Base-by-base conservation (phyloP, 2,888 invertebrate genomes). In the Cinara cedri region DNA sequence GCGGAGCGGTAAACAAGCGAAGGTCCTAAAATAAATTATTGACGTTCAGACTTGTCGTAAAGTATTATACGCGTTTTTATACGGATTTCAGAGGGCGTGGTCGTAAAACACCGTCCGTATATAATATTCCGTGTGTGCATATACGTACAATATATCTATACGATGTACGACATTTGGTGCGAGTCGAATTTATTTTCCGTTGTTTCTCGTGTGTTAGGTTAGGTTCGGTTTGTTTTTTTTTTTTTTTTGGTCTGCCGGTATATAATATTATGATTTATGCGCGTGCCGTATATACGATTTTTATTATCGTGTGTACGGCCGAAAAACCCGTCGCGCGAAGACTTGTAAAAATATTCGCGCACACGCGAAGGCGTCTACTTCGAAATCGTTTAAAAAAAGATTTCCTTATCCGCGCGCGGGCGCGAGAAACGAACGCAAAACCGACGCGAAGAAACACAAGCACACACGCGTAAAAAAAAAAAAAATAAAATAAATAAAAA, bases 341-440 rank as follows among this genome's bases (percentile, higher is more conserved):
- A 49, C 72, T 34, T 34, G 34, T 34, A 34, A 62, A 72, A 62
- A 62, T 19, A 46, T 49, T 34, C n/a, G 49, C 11, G 44, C 62
- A 16, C 34, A 16, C 34, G 34, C 74, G 63, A 21, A 21, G 51
- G 63, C 74, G 65, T 65, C 63, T 44, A 44, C 62, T 62, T 72
- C 72, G 62, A 72, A 72, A 75, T 54, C 54, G 65, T 75, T 75
- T 62, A 72, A 72, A 72, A 34, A 34, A 62, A 26, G 49, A 62
- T 62, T 62, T 72, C 49, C 49, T 62, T 62, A 34, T 62, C 72
- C 62, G 21, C 49, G 26, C 26, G 34, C 34, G 34, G 34, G 34
- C n/a, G 62, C 49, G 49, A 51, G 49, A 62, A 62, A 49, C 66
- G 11, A 72, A 72, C 49, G 16, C 9, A 10, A n/a, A n/a, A n/a